A percentile compares a stretch with the other conserved stretches of the same genome.
Conservation (phyloP, 2,888 invertebrate species). For the Pyralis farinalis region DNA sequence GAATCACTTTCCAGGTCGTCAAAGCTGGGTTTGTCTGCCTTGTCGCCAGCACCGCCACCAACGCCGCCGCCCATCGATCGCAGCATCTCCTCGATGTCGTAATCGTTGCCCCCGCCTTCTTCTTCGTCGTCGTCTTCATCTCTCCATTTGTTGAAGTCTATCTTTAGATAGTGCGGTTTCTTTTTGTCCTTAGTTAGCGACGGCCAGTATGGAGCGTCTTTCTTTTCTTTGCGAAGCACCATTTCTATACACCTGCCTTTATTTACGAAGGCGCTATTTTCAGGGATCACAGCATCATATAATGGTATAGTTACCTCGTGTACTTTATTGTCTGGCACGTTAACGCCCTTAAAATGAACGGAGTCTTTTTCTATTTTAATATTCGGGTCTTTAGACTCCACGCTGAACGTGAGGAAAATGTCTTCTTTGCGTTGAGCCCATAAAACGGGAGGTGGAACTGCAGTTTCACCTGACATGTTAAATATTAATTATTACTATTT, state of each 20-base stretch:
- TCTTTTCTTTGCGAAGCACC: constrained; percentile 86
- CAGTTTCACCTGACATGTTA: constrained; percentile 72
- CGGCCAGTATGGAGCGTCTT: constrained; percentile 92
- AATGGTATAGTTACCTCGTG: constrained; percentile 95
- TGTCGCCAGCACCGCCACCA: constrained; percentile 53
- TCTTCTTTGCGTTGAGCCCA: constrained; percentile 96
- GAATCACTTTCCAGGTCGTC: constrained; percentile 90
- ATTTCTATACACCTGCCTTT: constrained; percentile 89
- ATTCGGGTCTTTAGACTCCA: constrained; percentile 93
- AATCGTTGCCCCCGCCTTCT: constrained; percentile 53
- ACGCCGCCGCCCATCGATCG: constrained; percentile 84
- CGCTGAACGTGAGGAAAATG: constrained; percentile 93
- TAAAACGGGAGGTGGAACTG: constrained; percentile 89
- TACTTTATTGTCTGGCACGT: constrained; percentile 90
- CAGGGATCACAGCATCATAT: constrained; percentile 90
- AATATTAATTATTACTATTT: constrained; percentile 7
- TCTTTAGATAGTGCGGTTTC: constrained; percentile 97
- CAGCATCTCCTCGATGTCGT: constrained; percentile 87
- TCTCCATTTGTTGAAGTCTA: constrained; percentile 98
- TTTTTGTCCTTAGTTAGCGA: constrained; percentile 91
- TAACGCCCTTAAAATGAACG: constrained; percentile 92
- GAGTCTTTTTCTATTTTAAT: constrained; percentile 88
- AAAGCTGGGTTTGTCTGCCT: constrained; percentile 84
- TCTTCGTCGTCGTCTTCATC: constrained; percentile 96
- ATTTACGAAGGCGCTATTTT: constrained; percentile 86